These are phyloP conservation scores for Toxotes jaculatrix DNA, from an alignment of 2,113 vertebrate genomes.

Conservation along the genomic window DNA sequence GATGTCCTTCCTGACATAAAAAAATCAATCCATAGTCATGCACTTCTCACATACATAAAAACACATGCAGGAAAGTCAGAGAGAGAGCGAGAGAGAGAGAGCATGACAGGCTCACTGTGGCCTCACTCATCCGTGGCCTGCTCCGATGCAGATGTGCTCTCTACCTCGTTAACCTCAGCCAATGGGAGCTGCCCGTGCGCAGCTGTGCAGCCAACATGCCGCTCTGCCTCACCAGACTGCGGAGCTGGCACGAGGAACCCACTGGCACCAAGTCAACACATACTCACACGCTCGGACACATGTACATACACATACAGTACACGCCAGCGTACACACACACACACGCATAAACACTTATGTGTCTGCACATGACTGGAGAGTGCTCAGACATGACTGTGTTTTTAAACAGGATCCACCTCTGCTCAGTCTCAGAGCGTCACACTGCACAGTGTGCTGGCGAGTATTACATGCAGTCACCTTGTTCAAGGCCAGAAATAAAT, in stretches of 20 bases:
- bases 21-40: constrained; percentile 47
- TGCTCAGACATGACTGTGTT: constrained; percentile 50
- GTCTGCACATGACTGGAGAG: constrained; percentile 11
- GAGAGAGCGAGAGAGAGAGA: constrained; percentile 3
- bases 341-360: neutral
- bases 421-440: constrained; percentile 9
- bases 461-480: constrained; percentile 57
- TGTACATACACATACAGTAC: constrained; percentile 48
- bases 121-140: constrained; percentile 68
- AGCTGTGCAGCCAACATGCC: constrained; percentile 70
- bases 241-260: constrained; percentile 68
- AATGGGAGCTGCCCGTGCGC: constrained; percentile 71
- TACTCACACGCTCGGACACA: constrained; percentile 52
- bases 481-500: constrained; percentile 72
- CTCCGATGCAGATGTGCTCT: constrained; percentile 77
- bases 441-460: constrained; percentile 26
- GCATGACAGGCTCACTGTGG: constrained; percentile 43
- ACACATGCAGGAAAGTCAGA: constrained; percentile 31
- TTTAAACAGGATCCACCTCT: constrained; percentile 53
- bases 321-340: neutral
- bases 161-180: constrained; percentile 78
- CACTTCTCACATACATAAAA: constrained; percentile 23
- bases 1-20: constrained; percentile 37
- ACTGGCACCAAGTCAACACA: constrained; percentile 68
- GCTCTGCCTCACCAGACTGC: constrained; percentile 72